These are phyloP conservation scores for Mormoops blainvillei DNA, from an alignment of 2,113 vertebrate genomes.

Conservation along the genomic window DNA sequence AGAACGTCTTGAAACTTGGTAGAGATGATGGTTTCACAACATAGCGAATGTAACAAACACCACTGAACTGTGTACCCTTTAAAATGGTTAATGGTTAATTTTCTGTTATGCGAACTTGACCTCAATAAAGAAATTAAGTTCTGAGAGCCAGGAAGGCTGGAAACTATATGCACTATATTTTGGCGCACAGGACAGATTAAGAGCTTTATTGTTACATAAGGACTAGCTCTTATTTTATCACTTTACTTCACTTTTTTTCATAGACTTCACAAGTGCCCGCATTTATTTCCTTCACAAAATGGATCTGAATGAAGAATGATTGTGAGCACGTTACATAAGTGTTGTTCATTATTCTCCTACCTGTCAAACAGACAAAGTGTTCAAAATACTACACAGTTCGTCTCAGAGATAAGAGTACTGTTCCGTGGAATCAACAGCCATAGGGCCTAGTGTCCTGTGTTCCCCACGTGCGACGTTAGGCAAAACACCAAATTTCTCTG, in stretches of 20 bases:
- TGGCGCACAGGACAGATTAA: neutral
- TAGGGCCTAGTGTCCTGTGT: neutral
- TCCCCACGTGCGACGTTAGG: neutral
- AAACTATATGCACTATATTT: neutral
- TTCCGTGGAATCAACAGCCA: neutral
- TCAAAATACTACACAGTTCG: neutral
- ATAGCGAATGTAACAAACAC: neutral
- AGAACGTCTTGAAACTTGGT: neutral
- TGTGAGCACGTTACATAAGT: neutral
- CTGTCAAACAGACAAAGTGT: neutral
- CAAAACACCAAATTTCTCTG: neutral
- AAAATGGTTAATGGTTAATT: constrained; percentile 18
- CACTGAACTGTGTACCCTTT: neutral
- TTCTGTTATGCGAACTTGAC: constrained; percentile 9
- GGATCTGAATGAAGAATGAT: neutral
- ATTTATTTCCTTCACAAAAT: constrained; percentile 13
- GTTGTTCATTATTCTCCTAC: neutral
- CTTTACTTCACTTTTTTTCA: neutral
- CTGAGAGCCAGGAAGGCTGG: constrained; percentile 8
- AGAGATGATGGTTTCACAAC: neutral
- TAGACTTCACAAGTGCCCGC: neutral
- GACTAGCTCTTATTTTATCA: constrained; percentile 23
- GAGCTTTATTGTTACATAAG: constrained; percentile 20
- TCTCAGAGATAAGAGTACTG: neutral
- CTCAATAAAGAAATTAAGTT: constrained; percentile 38